Conservation (phyloP, 2,113 vertebrate species). For the Ploceus nigricollis region DNA sequence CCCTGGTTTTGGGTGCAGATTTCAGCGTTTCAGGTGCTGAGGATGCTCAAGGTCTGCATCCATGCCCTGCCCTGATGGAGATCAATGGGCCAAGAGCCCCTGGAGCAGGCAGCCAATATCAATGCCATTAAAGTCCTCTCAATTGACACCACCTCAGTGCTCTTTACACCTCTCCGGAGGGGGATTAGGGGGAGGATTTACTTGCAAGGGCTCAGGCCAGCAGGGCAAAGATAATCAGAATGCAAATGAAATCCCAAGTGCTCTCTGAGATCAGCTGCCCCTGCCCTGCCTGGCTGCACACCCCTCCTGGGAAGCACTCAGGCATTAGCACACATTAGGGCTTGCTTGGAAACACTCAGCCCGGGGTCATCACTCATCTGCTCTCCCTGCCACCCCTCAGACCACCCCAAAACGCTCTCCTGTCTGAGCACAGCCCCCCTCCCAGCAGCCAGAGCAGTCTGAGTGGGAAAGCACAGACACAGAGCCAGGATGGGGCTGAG, state of each 20-base stretch:
- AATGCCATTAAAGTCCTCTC: conserved; percentile 22
- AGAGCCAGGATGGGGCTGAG: not conserved
- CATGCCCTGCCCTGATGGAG: not conserved
- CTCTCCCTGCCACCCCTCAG: not conserved
- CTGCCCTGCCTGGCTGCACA: conserved; percentile 5
- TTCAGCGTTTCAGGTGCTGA: not conserved
- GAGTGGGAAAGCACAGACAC: not conserved
- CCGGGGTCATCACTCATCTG: not conserved
- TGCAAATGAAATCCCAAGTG: conserved; percentile 33
- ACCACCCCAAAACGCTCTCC: not conserved
- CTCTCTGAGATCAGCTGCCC: conserved; percentile 11
- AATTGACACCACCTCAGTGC: conserved; percentile 20
- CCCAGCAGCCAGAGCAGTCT: not conserved
- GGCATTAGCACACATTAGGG: conserved; percentile 22
- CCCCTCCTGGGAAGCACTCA: conserved; percentile 14
- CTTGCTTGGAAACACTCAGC: not conserved
- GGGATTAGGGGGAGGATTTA: conserved; percentile 34
- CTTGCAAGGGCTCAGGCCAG: conserved; percentile 46
- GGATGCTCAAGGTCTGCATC: not conserved
- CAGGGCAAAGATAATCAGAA: conserved; percentile 55
- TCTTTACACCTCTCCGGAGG: conserved; percentile 49
- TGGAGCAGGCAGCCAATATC: not conserved
- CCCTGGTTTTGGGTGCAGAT: not conserved
- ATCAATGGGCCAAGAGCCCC: not conserved
- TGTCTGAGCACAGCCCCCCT: not conserved